phyloP scores from a whole-genome alignment of 2,888 invertebrate species.

The Drosophila hamatofila region DNA sequence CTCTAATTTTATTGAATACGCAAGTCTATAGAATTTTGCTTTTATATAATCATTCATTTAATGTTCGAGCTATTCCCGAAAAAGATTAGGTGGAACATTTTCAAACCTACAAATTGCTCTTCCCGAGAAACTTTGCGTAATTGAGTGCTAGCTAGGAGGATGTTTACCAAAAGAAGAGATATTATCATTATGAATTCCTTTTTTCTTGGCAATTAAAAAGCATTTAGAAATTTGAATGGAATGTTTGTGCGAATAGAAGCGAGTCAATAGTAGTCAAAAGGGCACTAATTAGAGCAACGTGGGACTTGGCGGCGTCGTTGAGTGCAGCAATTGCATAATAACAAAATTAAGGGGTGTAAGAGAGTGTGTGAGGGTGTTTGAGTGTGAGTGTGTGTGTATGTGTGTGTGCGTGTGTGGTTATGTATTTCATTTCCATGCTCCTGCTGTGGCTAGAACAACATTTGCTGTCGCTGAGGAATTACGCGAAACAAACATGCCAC shows the following conservation, averaged over 20 bases:
- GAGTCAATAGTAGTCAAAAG: slow-evolving; percentile 32
- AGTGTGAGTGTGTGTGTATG: not conserved
- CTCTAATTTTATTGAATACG: no score
- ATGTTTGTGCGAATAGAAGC: slow-evolving; percentile 19
- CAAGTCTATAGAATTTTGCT: no score
- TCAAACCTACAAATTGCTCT: not conserved
- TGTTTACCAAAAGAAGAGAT: slow-evolving; percentile 1
- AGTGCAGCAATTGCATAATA: slow-evolving; percentile 20
- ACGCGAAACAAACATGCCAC: slow-evolving; percentile 71
- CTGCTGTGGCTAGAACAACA: slow-evolving; percentile 20
- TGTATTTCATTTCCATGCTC: slow-evolving; percentile 15
- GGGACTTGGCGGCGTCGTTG: slow-evolving; percentile 3
- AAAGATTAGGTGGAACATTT: not conserved
- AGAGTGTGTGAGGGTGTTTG: not conserved
- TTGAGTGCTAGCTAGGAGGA: not conserved
- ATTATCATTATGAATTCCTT: slow-evolving; percentile 5
- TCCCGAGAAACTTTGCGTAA: not conserved
- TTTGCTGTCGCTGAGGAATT: slow-evolving; percentile 62
- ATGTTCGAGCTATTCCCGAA: not conserved
- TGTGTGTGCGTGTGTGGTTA: slow-evolving; percentile 1
- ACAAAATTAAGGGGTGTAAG: slow-evolving; percentile 22
- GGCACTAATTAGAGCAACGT: slow-evolving; percentile 49
- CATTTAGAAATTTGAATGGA: slow-evolving; percentile 34
- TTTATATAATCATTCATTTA: not conserved
- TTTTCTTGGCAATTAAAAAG: slow-evolving; percentile 19